Conservation (phyloP, 1,140 invertebrate species). For the Plutomurus gul region DNA sequence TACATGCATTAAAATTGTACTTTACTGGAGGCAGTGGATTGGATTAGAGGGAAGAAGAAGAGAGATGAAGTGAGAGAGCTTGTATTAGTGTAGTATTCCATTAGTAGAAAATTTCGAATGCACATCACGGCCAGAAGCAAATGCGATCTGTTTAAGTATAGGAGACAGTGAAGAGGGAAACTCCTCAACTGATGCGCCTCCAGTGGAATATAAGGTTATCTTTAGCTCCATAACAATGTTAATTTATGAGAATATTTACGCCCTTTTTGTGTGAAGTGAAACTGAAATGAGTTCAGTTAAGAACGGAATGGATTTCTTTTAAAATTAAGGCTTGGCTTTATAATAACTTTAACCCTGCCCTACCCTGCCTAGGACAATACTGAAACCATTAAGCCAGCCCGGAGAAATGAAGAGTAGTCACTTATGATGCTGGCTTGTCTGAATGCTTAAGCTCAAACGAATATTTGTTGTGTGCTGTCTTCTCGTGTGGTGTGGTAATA, state of each 20-base stretch:
- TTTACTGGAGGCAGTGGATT: neutral
- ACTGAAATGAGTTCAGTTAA: neutral
- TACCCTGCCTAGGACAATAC: conserved; percentile 16
- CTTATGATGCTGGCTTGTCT: neutral
- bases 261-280: neutral
- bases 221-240: neutral
- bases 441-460: too few species aligned
- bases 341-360: neutral
- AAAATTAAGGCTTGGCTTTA: conserved; percentile 6
- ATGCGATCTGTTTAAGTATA: neutral
- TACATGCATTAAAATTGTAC: neutral
- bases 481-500: too few species aligned
- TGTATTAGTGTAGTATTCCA: too few species aligned
- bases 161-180: neutral
- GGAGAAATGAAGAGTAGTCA: conserved; percentile 1
- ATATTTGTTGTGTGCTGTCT: too few species aligned
- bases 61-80: too few species aligned
- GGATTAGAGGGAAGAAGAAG: too few species aligned
- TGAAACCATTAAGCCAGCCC: conserved; percentile 10
- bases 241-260: conserved; percentile 25
- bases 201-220: conserved; percentile 12
- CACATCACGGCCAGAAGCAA: neutral
- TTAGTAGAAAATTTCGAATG: too few species aligned
- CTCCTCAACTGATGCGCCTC: neutral
- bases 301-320: neutral